Base-by-base conservation (phyloP, 2,888 invertebrate species). In the Rhabditophanes sp. region DNA sequence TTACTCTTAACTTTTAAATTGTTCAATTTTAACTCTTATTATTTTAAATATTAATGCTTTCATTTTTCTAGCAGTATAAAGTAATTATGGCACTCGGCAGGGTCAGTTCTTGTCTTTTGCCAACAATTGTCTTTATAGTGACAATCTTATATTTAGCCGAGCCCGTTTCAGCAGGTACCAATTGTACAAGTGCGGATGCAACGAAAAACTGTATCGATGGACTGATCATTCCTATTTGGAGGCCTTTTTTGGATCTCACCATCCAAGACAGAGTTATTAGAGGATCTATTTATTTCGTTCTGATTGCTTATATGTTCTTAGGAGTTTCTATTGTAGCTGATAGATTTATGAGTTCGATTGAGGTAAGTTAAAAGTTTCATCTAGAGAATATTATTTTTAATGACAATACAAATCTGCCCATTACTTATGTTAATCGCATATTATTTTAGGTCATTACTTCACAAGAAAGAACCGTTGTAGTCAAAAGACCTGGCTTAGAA, bases 291-390 rank as follows among this genome's bases (percentile, higher is more conserved):
- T 99, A 96, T 71, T 85, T 93, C 71, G 53, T 82, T 31, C 71
- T 76, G 28, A 76, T 99, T 68, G 72, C 81, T 57, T 99, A 90
- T 68, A 76, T 93, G 66, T 99, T 96, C 72, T 81, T 99, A 65
- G 96, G 96, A 36, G 90, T 96, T 27, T 90, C 93, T 53, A 90
- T 96, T 67, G 81, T 93, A 48, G 88, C 93, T 51, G 96, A 96
- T 68, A 78, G 90, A 39, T 96, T 96, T 72, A 96, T 96, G 96
- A 85, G 87, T 25, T 81, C 90, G 57, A 96, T 96, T 66, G 96
- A 96, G 74, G 88, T 87, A 50, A 96, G n/a, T 96, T 67, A 96
- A 93, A 33, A 56, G 56, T 53, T 53, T 11, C 21, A 28, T 11
- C 4, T 7, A 9, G 20, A 14, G 14, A 8, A 22, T 16, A 7